Percentiles rank a stretch among this genome's conserved stretches.
phyloP scores from a whole-genome alignment of 1,140 invertebrate species.

The Patella vulgata region DNA sequence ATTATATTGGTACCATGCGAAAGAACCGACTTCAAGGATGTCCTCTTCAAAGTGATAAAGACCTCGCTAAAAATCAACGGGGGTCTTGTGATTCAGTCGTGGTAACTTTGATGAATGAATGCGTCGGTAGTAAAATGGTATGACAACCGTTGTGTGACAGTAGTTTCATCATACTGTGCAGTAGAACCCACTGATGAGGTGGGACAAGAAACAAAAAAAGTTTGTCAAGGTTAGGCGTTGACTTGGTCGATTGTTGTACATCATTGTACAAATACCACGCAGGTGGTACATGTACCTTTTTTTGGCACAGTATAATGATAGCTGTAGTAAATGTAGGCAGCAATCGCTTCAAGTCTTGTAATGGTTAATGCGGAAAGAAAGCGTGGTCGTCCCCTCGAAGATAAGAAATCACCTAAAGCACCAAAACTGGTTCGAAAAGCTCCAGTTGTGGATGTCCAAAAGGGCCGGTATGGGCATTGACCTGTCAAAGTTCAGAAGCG shows the following conservation, averaged over 20 bases:
- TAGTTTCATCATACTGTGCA: constrained; percentile 33
- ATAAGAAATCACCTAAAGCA: no score
- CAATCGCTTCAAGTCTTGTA: no score
- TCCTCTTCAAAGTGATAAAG: neutral
- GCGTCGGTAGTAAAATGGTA: constrained; percentile 25
- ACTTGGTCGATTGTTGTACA: constrained; percentile 49
- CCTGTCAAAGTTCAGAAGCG: no score
- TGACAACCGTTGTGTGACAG: constrained; percentile 27
- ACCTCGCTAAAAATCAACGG: neutral
- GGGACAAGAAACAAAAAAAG: constrained; percentile 38
- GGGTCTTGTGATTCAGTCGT: no score
- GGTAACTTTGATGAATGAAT: no score
- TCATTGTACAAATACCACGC: constrained; percentile 47
- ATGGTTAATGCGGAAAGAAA: no score
- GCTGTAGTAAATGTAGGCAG: constrained; percentile 54
- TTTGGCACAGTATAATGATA: constrained; percentile 48
- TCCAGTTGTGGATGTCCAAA: no score
- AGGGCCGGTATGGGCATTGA: no score
- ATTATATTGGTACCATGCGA: constrained; percentile 15
- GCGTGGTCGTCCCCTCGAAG: no score
- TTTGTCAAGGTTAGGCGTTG: constrained; percentile 65
- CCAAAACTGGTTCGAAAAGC: no score
- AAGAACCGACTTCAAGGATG: constrained; percentile 1
- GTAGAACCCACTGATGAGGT: constrained; percentile 23
- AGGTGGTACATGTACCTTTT: constrained; percentile 51